A percentile compares a stretch with the other conserved stretches of the same genome.
phyloP scores from a whole-genome alignment of 2,888 invertebrate genomes.

The Leptodirus hochenwartii region DNA sequence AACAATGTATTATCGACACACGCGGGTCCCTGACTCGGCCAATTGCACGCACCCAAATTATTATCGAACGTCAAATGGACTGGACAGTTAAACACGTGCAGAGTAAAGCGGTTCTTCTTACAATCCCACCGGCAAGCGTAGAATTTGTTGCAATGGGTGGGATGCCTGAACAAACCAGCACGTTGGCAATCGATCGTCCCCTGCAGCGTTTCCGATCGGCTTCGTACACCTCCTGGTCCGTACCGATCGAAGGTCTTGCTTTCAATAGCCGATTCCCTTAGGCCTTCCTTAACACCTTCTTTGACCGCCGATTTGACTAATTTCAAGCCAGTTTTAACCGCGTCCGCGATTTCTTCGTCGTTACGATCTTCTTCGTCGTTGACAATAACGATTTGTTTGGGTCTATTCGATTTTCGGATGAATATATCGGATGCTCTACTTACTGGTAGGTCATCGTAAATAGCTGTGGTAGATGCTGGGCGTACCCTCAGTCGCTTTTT shows the following conservation, averaged over 20 bases:
- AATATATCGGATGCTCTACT: slow-evolving; percentile 12
- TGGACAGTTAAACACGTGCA: slow-evolving; percentile 63
- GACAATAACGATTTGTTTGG: slow-evolving; percentile 8
- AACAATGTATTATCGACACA: slow-evolving; percentile 47
- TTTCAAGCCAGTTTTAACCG: slow-evolving; percentile 19
- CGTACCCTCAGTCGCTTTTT: slow-evolving; percentile 15
- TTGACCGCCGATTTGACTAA: slow-evolving; percentile 21
- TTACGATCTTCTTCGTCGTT: slow-evolving; percentile 17
- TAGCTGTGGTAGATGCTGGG: slow-evolving; percentile 8
- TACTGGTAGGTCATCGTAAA: slow-evolving; percentile 9
- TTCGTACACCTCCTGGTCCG: slow-evolving; percentile 41
- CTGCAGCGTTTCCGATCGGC: slow-evolving; percentile 38
- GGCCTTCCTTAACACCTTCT: slow-evolving; percentile 20
- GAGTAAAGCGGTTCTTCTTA: slow-evolving; percentile 52
- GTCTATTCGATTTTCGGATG: slow-evolving; percentile 9
- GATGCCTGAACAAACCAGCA: slow-evolving; percentile 47
- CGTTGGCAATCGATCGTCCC: slow-evolving; percentile 41
- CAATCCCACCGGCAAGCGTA: slow-evolving; percentile 69
- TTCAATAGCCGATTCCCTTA: slow-evolving; percentile 22
- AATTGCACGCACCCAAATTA: slow-evolving; percentile 59
- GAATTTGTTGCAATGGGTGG: slow-evolving; percentile 64
- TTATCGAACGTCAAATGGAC: slow-evolving; percentile 61
- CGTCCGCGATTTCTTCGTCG: slow-evolving; percentile 15
- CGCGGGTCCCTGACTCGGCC: slow-evolving; percentile 64
- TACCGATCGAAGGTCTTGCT: slow-evolving; percentile 33